A percentile compares a stretch with the other conserved stretches of the same genome.
Evolutionary conservation across 2,888 invertebrate species (phyloP).

Genomic region (Clusia tigrina): DNA sequence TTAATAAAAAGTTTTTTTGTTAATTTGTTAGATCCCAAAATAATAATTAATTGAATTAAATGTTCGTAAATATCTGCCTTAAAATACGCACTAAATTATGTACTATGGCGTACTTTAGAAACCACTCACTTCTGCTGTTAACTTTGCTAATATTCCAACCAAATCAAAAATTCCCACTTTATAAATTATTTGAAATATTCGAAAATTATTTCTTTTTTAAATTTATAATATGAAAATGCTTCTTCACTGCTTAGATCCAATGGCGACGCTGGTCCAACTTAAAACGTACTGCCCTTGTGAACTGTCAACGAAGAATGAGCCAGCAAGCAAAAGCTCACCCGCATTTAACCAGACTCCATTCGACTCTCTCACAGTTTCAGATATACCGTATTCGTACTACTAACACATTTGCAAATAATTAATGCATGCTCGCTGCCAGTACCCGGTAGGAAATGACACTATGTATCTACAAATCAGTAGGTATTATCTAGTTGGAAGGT

Average conservation of each 20-base stretch:
- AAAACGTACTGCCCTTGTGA: constrained; percentile 35
- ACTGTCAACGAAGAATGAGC: constrained; percentile 44
- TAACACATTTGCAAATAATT: not conserved
- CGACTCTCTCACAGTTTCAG: no score
- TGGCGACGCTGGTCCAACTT: constrained; percentile 13
- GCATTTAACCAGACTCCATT: constrained; percentile 42
- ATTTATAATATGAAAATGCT: not conserved
- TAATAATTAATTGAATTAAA: not conserved
- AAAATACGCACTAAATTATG: no score
- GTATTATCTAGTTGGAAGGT: no score
- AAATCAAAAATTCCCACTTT: not conserved
- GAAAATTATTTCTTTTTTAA: not conserved
- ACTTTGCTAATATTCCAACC: not conserved
- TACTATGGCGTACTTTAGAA: no score
- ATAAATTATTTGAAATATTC: not conserved
- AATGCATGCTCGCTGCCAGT: not conserved
- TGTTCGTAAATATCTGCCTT: no score
- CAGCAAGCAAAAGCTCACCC: constrained; percentile 31
- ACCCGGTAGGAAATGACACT: no score
- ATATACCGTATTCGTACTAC: not conserved
- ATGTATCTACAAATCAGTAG: no score
- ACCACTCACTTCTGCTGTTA: not conserved
- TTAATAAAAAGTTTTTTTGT: not conserved
- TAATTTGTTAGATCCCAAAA: not conserved
- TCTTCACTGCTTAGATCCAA: not conserved